These are phyloP conservation scores for Echinarachnius parma DNA, from an alignment of 53 echinoderm and acorn worm genomes.

Conservation along the genomic window DNA sequence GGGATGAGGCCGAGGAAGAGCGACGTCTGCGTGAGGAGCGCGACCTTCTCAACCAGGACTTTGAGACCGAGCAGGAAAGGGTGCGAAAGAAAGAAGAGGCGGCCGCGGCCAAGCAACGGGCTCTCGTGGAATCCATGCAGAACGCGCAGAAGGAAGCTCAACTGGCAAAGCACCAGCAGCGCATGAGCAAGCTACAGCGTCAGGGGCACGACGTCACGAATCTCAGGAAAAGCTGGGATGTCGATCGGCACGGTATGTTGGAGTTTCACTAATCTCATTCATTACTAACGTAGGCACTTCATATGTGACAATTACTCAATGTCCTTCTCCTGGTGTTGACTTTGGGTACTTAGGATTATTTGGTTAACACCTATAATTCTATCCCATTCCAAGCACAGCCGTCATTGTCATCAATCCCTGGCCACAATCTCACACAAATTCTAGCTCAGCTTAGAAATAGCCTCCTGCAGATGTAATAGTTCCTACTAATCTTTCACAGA, in stretches of 20 bases:
- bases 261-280: too few relatives aligned
- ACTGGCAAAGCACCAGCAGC: conserved; percentile 62
- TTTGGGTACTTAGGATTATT: too few relatives aligned
- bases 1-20: conserved; percentile 70
- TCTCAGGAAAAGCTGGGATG: neutral
- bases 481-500: neutral
- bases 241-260: too few relatives aligned
- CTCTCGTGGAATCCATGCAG: conserved; percentile 72
- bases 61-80: conserved; percentile 73
- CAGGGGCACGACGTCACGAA: conserved; percentile 26
- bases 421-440: too few relatives aligned
- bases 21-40: conserved; percentile 59
- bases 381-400: too few relatives aligned
- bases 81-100: conserved; percentile 79
- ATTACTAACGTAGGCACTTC: too few relatives aligned
- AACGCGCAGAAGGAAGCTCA: conserved; percentile 67
- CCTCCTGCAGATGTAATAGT: too few relatives aligned
- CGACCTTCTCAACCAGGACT: conserved; percentile 63
- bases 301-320: too few relatives aligned
- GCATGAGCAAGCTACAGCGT: conserved; percentile 56
- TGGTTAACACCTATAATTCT: too few relatives aligned
- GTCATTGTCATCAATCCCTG: too few relatives aligned
- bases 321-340: too few relatives aligned
- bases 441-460: too few relatives aligned
- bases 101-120: conserved; percentile 68